A percentile compares a stretch with the other conserved stretches of the same genome.
Evolutionary conservation across 2,888 invertebrate genomes (phyloP).

Genomic region (Hydrotaea diabolus): DNA sequence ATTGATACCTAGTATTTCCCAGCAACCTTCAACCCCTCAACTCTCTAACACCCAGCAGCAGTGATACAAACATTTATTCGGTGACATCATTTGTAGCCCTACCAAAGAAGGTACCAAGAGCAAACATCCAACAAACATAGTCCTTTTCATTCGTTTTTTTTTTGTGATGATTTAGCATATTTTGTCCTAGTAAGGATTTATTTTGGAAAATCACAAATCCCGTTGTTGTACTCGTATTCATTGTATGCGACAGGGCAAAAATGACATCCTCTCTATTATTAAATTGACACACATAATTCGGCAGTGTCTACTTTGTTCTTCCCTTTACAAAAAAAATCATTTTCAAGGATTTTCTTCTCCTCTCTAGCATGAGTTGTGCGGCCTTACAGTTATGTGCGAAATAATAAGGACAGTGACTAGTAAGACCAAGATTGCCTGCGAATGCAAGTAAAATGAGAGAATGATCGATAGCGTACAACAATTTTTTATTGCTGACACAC

Average conservation of each 20-base stretch:
- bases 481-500: too few relatives aligned
- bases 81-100: constrained; percentile 27
- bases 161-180: constrained; percentile 62
- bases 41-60: background rate
- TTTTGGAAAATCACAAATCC: constrained; percentile 2
- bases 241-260: constrained; percentile 6
- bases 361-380: background rate
- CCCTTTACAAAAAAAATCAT: background rate
- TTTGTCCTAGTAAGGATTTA: constrained; percentile 12
- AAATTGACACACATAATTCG: constrained; percentile 57
- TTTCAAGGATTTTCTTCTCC: constrained; percentile 40
- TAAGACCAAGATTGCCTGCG: too few relatives aligned
- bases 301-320: background rate
- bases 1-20: constrained; percentile 20
- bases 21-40: background rate
- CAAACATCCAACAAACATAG: background rate
- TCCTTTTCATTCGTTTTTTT: constrained; percentile 36
- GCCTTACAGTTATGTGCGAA: too few relatives aligned
- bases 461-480: too few relatives aligned
- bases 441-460: too few relatives aligned
- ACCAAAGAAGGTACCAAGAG: background rate
- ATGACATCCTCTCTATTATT: constrained; percentile 33
- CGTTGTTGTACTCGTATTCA: background rate
- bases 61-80: constrained; percentile 4
- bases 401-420: too few relatives aligned